phyloP scores from a whole-genome alignment of 2,113 vertebrate species.

The Cisticola juncidis region DNA sequence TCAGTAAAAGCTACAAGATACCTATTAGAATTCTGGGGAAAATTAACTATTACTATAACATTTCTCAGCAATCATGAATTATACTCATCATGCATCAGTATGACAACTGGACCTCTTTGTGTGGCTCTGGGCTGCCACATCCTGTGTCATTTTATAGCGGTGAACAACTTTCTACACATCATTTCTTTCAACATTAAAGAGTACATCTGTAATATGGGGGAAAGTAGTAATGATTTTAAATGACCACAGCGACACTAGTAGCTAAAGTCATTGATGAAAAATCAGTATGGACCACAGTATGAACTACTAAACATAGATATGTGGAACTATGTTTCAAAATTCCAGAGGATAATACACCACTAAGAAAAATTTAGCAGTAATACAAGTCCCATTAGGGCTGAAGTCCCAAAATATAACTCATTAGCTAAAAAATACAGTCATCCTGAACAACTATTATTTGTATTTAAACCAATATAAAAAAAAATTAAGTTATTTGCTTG shows the following conservation, averaged over 20 bases:
- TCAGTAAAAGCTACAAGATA: neutral
- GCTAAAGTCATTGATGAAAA: neutral
- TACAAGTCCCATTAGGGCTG: neutral
- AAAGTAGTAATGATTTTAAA: neutral
- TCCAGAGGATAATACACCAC: neutral
- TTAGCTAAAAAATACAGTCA: neutral
- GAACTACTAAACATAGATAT: rapidly evolving
- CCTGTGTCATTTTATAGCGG: neutral
- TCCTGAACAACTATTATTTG: neutral
- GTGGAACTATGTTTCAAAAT: neutral
- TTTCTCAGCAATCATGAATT: neutral
- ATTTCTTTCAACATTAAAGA: neutral
- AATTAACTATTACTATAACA: neutral
- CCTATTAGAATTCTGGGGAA: neutral
- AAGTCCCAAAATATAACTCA: neutral
- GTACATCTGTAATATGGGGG: neutral
- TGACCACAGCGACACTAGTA: neutral
- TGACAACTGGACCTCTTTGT: neutral
- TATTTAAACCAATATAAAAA: neutral
- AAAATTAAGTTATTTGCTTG: neutral
- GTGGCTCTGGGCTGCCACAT: neutral
- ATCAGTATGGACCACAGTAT: neutral
- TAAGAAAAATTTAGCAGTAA: neutral
- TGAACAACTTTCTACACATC: neutral
- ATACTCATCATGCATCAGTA: neutral